Base-by-base conservation (phyloP, 1,140 invertebrate genomes). In the Brachionus rotundiformis region DNA sequence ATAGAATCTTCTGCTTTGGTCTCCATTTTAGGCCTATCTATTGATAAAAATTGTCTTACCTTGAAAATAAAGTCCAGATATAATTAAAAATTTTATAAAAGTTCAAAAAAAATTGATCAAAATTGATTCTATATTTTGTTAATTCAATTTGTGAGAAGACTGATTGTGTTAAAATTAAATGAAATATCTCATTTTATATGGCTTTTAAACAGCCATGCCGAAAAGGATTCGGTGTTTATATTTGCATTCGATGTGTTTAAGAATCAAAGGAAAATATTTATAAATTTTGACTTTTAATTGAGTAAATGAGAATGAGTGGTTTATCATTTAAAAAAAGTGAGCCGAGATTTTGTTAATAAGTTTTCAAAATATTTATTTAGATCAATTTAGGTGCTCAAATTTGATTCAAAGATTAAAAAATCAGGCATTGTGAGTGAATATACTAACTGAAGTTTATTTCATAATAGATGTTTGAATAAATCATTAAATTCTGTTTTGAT, bases 1-100 rank as follows among this genome's bases (percentile, higher is more conserved):
- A 73, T 73, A 23, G 68, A 44, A 29, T 73, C 68, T 73, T 73
- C 68, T 25, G 68, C 33, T 73, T 73, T 73, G 23, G 68, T 73
- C 27, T 73, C 68, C 68, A 73, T 73, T 4, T 44, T 73, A 44
- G 27, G 1, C 23, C 13, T 25, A 44, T 8, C 39, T 41, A 25
- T 16, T 33, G 5, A 31, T 23, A 44, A 73, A 73, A 73, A 44
- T 36, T 36, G 16, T 31, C 63, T 68, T 68, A 68, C 63, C 63
- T 68, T 68, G 1, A 68, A 73, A 73, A 44, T 44, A 41, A 47
- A 73, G 25, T 44, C 68, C 65, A 10, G 29, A 44, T 47, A 31
- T 11, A 36, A 68, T 19, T 68, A 10, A 68, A 33, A 19, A 33
- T 36, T 33, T 68, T 33, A 33, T 36, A 33, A 33, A 33, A 63